phyloP scores from a whole-genome alignment of 2,797 vertebrate species.

The Thaleichthys pacificus region DNA sequence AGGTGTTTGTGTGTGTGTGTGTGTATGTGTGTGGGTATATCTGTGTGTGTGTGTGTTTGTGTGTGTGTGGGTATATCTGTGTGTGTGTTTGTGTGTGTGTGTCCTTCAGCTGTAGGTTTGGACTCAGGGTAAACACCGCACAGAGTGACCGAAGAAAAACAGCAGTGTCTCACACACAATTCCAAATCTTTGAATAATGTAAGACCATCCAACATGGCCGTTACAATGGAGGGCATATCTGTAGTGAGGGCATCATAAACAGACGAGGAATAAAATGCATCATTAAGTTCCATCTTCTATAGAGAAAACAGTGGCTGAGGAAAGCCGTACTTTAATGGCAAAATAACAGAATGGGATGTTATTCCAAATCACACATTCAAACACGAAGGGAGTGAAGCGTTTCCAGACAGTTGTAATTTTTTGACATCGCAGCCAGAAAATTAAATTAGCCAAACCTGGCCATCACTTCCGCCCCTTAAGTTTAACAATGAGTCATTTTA shows the following conservation, averaged over 20 bases:
- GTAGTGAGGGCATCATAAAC: neutral
- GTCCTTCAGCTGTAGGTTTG: slow-evolving; percentile 28
- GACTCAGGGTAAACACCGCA: slow-evolving; percentile 52
- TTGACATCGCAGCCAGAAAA: neutral
- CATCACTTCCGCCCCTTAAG: slow-evolving; percentile 3
- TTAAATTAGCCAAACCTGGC: slow-evolving; percentile 2
- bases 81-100: slow-evolving; percentile 1
- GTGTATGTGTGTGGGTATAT: slow-evolving; percentile 1
- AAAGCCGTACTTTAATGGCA: slow-evolving; percentile 34
- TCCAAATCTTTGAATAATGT: slow-evolving; percentile 49
- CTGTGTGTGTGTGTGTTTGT: slow-evolving; percentile 5
- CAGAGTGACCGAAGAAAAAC: slow-evolving; percentile 11
- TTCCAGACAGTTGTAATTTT: neutral
- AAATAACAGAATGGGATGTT: slow-evolving; percentile 44
- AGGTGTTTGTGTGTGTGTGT: neutral
- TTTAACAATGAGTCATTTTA: slow-evolving; percentile 8
- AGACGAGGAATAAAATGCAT: slow-evolving; percentile 10
- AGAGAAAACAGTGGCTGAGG: slow-evolving; percentile 33
- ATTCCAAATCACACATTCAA: slow-evolving; percentile 38
- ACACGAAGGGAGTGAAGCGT: neutral
- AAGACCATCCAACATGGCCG: neutral
- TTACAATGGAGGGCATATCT: neutral
- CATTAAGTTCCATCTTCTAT: slow-evolving; percentile 42
- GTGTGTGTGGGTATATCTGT: slow-evolving; percentile 26
- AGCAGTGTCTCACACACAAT: slow-evolving; percentile 44